Percentiles rank a stretch among this genome's conserved stretches.
phyloP scores from a whole-genome alignment of 1,140 invertebrate species.

The Bombus fervidus region DNA sequence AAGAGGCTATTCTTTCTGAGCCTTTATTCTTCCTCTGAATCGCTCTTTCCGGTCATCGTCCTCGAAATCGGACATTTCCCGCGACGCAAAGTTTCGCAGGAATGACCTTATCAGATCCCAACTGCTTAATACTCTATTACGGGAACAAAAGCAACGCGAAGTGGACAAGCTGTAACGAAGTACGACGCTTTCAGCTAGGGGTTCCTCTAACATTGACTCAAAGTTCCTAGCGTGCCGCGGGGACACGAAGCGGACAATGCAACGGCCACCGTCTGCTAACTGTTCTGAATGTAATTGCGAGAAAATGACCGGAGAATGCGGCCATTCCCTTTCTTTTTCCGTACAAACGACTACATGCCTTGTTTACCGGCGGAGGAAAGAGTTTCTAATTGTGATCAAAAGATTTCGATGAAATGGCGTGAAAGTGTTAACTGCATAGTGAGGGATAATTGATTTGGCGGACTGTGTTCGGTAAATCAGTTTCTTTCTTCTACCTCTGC shows the following conservation, averaged over 20 bases:
- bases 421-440: no score
- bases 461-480: no score
- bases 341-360: background rate
- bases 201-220: slow-evolving; percentile 57
- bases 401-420: background rate
- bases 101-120: slow-evolving; percentile 63
- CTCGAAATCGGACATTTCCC: slow-evolving; percentile 12
- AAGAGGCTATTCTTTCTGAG: no score
- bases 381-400: slow-evolving; percentile 1
- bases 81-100: slow-evolving; percentile 16
- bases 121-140: slow-evolving; percentile 68
- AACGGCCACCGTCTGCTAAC: slow-evolving; percentile 38
- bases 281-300: slow-evolving; percentile 59
- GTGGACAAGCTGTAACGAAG: slow-evolving; percentile 63
- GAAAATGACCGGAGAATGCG: slow-evolving; percentile 38
- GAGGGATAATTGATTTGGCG: background rate
- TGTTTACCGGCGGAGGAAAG: background rate
- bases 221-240: slow-evolving; percentile 33
- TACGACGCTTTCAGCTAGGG: slow-evolving; percentile 56
- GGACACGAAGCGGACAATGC: slow-evolving; percentile 52
- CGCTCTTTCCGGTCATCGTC: background rate
- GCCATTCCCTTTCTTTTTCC: background rate
- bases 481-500: background rate
- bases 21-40: background rate
- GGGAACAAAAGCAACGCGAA: slow-evolving; percentile 60